Base-by-base conservation (phyloP, 2,888 invertebrate genomes). In the Acholoe squamosa region DNA sequence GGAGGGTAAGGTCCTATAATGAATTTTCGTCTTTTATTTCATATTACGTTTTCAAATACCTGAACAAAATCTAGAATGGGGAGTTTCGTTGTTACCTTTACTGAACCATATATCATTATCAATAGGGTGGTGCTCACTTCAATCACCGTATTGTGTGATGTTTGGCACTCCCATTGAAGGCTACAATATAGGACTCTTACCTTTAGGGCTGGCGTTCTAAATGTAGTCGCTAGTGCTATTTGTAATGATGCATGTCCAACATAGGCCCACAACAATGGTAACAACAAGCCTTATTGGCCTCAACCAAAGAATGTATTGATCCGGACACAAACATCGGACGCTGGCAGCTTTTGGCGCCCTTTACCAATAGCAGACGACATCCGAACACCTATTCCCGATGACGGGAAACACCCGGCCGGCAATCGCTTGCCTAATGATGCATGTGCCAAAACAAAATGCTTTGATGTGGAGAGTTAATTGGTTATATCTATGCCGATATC, bases 321-420 rank as follows among this genome's bases (percentile, higher is more conserved):
- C 71, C 31, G 71, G 28, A 25, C 71, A 71, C 28, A 28, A 71
- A 71, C 71, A 71, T 14, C 31, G 25, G 71, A 28, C 25, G 28
- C 71, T 71, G 71, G 71, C 71, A 71, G 71, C 28, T 28, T 71
- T 71, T 71, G 71, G 25, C 71, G 61, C 61, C 12, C 61, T 61
- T 61, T 61, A 12, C 61, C n/a, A 19, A n/a, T 19, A 71, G 71
- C 71, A 71, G 71, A 71, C 71, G 71, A 71, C 71, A 28, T 71
- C 25, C 31, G 71, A 0, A 61, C 43, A 43, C 5, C 43, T 7
- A 43, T 19, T 71, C 0, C 71, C 71, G 31, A 28, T 28, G 71
- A 22, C 14, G 61, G 3, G 28, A 71, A 71, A 71, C 31, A 28
- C 71, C 28, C 61, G 71, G 71, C 28, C 25, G n/a, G 28, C 71